Percentiles rank a stretch among this genome's conserved stretches.
phyloP scores from a whole-genome alignment of 2,113 vertebrate species.

The Riparia riparia region DNA sequence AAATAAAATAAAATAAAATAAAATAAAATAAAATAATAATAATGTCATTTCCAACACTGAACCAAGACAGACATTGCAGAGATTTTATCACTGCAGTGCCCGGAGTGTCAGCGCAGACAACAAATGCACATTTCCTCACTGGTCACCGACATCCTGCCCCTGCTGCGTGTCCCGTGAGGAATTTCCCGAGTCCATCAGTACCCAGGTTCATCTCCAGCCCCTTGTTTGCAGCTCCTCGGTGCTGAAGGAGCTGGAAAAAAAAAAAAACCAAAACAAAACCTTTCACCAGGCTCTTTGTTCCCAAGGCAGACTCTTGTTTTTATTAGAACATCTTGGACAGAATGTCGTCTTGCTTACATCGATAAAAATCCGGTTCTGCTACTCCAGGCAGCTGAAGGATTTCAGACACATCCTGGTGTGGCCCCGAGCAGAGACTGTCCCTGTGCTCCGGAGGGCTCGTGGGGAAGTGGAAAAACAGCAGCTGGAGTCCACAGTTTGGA shows the following conservation, averaged over 20 bases:
- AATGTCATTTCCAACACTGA: neutral
- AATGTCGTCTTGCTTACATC: neutral
- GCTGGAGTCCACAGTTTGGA: neutral
- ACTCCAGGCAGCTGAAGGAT: neutral
- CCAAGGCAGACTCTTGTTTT: conserved; percentile 38
- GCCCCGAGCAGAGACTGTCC: conserved; percentile 1
- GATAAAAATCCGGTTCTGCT: conserved; percentile 50
- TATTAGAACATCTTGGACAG: conserved; percentile 44
- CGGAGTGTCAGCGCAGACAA: neutral
- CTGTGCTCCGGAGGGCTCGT: neutral
- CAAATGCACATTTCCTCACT: neutral
- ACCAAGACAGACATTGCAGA: neutral
- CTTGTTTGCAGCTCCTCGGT: neutral
- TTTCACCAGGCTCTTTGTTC: neutral
- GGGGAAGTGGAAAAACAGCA: neutral
- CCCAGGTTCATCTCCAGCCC: neutral
- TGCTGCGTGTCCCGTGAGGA: neutral
- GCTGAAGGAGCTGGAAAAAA: neutral
- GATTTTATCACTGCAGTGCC: neutral
- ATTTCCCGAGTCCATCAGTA: neutral
- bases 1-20: neutral
- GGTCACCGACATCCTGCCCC: neutral
- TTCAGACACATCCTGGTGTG: conserved; percentile 6
- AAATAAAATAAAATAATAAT: neutral
- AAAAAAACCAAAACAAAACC: neutral